Evolutionary conservation across 1,140 invertebrate genomes (phyloP).

Genomic region (Pseudomyrmex gracilis): DNA sequence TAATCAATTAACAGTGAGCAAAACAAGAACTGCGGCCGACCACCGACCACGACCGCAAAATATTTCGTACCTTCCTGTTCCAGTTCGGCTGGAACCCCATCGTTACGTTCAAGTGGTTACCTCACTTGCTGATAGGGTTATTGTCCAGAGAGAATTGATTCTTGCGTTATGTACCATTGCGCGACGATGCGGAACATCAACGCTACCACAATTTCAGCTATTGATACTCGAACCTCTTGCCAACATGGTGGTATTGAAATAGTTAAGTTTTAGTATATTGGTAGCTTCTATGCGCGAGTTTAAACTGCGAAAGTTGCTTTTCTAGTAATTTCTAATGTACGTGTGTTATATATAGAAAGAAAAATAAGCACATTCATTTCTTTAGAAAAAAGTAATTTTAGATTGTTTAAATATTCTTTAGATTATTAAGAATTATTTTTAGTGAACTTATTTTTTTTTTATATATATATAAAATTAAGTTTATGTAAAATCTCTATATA

Average conservation of each 20-base stretch:
- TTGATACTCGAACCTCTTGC: not conserved
- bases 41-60: slow-evolving; percentile 75
- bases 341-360: too few relatives aligned
- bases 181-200: slow-evolving; percentile 28
- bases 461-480: slow-evolving; percentile 68
- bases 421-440: too few relatives aligned
- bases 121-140: slow-evolving; percentile 49
- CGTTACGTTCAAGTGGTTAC: slow-evolving; percentile 46
- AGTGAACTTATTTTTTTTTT: not conserved
- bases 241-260: not conserved
- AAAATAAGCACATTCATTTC: too few relatives aligned
- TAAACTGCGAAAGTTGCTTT: not conserved
- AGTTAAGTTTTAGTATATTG: not conserved
- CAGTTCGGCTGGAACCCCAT: slow-evolving; percentile 51
- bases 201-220: not conserved
- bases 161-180: slow-evolving; percentile 15
- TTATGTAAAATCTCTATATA: slow-evolving; percentile 61
- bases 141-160: slow-evolving; percentile 47
- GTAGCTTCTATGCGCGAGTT: not conserved
- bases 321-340: not conserved
- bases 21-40: slow-evolving; percentile 79
- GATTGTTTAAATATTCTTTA: too few relatives aligned
- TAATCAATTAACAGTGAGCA: slow-evolving; percentile 81
- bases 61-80: slow-evolving; percentile 75
- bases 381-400: too few relatives aligned